A percentile compares a stretch with the other conserved stretches of the same genome.
Evolutionary conservation across 2,888 invertebrate species (phyloP).

Genomic region (Phytoseiulus persimilis): DNA sequence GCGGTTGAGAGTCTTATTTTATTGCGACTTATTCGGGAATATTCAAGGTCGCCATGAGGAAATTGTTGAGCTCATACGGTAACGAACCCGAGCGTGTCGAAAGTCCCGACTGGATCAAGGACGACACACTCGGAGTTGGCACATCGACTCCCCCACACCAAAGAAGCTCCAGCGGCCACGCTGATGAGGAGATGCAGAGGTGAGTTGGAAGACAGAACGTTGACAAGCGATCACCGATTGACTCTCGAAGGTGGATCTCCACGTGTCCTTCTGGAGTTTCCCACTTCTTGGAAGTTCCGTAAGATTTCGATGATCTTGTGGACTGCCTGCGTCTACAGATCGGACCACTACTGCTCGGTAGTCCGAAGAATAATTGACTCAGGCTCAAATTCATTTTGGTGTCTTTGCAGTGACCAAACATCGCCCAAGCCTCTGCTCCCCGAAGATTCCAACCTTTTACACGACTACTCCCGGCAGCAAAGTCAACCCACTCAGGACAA

Average conservation of each 20-base stretch:
- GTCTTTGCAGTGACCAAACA: not conserved
- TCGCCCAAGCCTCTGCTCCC: not conserved
- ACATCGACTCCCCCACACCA: constrained; percentile 7
- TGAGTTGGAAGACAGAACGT: not conserved
- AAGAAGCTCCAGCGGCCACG: constrained; percentile 9
- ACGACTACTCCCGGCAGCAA: not conserved
- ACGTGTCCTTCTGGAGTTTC: too few species aligned
- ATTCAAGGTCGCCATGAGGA: constrained; percentile 26
- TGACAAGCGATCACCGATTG: too few species aligned
- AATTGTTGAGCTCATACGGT: constrained; percentile 12
- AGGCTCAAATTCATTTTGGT: not conserved
- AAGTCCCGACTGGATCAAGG: constrained; percentile 38
- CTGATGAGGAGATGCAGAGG: constrained; percentile 37
- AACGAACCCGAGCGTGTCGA: constrained; percentile 23
- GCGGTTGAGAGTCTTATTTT: not conserved
- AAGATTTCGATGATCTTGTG: too few species aligned
- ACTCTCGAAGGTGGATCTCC: too few species aligned
- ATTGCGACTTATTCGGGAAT: not conserved
- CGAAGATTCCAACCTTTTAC: not conserved
- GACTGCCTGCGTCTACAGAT: too few species aligned
- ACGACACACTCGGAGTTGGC: constrained; percentile 31
- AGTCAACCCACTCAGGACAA: not conserved
- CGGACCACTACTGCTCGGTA: too few species aligned
- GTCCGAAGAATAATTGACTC: too few species aligned
- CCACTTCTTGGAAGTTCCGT: too few species aligned